phyloP scores from a whole-genome alignment of 2,797 vertebrate genomes.

The Pteropus rufus region DNA sequence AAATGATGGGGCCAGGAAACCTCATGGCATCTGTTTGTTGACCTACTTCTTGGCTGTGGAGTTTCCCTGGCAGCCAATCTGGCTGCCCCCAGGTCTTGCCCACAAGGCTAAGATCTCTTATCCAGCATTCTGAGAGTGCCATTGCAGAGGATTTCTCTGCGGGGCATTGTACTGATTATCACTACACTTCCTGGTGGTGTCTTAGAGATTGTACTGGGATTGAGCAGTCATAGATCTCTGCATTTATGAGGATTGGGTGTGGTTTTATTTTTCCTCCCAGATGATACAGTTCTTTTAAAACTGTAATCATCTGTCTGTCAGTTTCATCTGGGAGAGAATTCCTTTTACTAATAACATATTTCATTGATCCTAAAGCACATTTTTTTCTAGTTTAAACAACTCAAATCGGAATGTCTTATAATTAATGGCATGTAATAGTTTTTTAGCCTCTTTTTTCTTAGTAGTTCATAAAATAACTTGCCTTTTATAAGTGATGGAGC shows the following conservation, averaged over 20 bases:
- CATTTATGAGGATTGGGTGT: constrained; percentile 7
- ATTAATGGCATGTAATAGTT: constrained; percentile 21
- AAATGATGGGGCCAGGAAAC: constrained; percentile 1
- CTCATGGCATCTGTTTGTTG: neutral
- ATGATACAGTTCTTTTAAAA: constrained; percentile 40
- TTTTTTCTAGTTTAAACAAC: constrained; percentile 40
- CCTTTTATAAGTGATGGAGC: constrained; percentile 27
- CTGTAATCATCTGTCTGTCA: constrained; percentile 39
- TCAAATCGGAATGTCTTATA: constrained; percentile 48
- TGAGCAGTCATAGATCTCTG: constrained; percentile 28
- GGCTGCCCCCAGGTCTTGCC: neutral
- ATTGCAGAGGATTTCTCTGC: neutral
- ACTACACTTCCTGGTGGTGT: neutral
- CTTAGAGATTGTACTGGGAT: constrained; percentile 4
- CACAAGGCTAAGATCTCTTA: neutral
- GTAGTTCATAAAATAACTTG: constrained; percentile 56
- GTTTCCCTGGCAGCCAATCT: neutral
- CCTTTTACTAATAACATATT: constrained; percentile 43
- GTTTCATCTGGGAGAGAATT: constrained; percentile 41
- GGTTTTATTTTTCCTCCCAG: constrained; percentile 13
- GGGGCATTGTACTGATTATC: neutral
- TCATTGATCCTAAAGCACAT: constrained; percentile 38
- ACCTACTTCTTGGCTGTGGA: neutral
- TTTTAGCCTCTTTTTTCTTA: constrained; percentile 22
- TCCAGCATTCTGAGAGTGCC: neutral